Evolutionary conservation across 1,140 invertebrate species (phyloP), one percentile per base, ranked within the genome.

Genomic region (Rhagoletis zephyria): DNA sequence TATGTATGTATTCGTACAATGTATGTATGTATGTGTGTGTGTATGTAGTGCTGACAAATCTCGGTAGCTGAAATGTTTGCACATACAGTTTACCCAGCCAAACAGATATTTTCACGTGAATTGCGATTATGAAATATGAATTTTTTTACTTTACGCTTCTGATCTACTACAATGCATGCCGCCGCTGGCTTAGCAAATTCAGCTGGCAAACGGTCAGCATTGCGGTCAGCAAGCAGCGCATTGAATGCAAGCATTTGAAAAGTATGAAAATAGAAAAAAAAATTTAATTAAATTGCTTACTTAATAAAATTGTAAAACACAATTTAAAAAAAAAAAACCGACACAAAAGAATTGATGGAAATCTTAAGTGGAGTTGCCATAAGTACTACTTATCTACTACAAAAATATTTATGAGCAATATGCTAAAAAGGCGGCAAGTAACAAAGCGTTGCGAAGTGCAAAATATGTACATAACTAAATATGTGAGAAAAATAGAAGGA

Each of bases 121-220:
- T 74, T 74, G 45, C 67, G 67, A 74, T 74, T 74, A 74, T 74
- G 67, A 74, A 48, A 74, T 74, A 42, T n/a, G 40, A 63, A 63
- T 10, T 7, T 56, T 56, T 56, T 56, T 56, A 10, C 3, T 56
- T 56, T 56, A 56, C 51, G 10, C 51, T 56, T 56, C 10, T 56
- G 51, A 30, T 30, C 51, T 56, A 10, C 3, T 56, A 7, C 51
- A 56, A 7, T 42, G 14, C 0, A 9, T 1, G 30, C 30, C 30
- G 30, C 30, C 30, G 30, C 30, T 30, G 30, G 30, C 30, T 30
- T 30, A 30, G 40, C 7, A 40, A 40, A 42, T 30, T 67, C 19
- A 74, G 42, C 67, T 4, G 42, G 5, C 9, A 63, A 63, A 14
- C 61, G 42, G 1, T 74, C 14, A n/a, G n/a, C n/a, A 40, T 7